These are phyloP conservation scores for Oasisia sp. DNA, from an alignment of 2,888 invertebrate species.

Conservation along the genomic window DNA sequence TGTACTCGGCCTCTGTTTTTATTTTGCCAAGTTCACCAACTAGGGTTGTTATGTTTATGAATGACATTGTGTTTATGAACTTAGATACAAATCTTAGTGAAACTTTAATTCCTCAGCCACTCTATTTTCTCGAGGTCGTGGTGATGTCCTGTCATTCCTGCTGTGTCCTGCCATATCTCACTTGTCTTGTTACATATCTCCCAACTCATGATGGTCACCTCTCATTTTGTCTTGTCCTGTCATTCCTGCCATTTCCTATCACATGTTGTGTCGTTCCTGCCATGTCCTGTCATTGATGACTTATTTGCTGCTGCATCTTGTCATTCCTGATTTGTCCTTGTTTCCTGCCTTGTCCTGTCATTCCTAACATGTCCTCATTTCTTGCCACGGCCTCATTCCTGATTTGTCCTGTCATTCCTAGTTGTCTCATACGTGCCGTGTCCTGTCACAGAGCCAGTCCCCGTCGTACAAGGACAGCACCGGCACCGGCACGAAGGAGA, in stretches of 20 bases:
- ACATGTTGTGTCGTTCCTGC: neutral
- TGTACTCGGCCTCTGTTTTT: no score
- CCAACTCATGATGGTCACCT: neutral
- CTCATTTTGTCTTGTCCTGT: neutral
- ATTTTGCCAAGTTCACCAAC: no score
- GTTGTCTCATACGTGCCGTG: neutral
- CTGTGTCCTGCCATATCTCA: neutral
- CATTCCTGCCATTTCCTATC: neutral
- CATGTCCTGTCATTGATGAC: neutral
- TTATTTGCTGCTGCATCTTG: neutral
- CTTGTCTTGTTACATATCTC: neutral
- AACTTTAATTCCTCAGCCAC: neutral
- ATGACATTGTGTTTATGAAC: no score
- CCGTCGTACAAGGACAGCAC: constrained; percentile 38
- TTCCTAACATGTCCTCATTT: neutral
- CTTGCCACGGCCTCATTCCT: neutral
- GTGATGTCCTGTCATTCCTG: neutral
- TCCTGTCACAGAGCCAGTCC: constrained; percentile 36
- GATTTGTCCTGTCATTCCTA: neutral
- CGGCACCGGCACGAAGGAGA: constrained; percentile 8
- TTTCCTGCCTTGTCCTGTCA: neutral
- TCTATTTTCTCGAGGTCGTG: neutral
- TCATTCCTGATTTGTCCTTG: neutral
- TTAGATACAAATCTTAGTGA: no score
- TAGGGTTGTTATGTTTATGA: no score